Evolutionary conservation across 2,113 vertebrate species (phyloP), one percentile per base, ranked within the genome.

Genomic region (Steatornis caripensis): DNA sequence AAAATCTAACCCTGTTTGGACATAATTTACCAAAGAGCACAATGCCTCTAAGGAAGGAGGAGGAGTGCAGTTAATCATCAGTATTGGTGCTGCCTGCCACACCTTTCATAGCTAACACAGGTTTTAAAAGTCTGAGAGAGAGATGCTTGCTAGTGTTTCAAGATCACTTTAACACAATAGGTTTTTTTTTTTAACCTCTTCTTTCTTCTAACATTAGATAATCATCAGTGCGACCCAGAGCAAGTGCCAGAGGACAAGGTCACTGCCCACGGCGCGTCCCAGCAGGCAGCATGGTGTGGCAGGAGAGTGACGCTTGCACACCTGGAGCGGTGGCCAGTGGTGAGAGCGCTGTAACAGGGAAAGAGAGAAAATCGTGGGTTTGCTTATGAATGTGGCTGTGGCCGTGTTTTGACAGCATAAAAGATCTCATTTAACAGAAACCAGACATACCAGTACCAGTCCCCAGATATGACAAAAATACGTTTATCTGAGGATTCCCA

Each of bases 251-350:
- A 77, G 71, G 62, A 41, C 13, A 14, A 45, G 58, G n/a, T 29
- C 7, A 0, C 41, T 51, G 34, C 29, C 49, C 60, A 14, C 0
- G 0, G 36, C 3, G 0, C 0, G 0, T 66, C 27, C 26, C 9
- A 7, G 61, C 7, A 6, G 37, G 69, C 51, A 78, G 22, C 75
- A 62, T 0, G 0, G 32, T 13, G 69, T 19, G 55, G 22, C 45
- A 3, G 3, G 15, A 54, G 18, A 54, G 57, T 11, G 60, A 34
- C 49, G 26, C 17, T 29, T 48, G 15, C 14, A 15, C 5, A 66
- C 9, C n/a, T 37, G 32, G 49, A 49, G 26, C 0, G 1, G 30
- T 32, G 83, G 34, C 23, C 58, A 23, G 39, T 0, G 0, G 16
- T 17, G 29, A 61, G 23, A 37, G 49, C 43, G 4, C 34, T 51